Evolutionary conservation across 2,888 invertebrate species (phyloP).

Genomic region (Amphipoea lucens): DNA sequence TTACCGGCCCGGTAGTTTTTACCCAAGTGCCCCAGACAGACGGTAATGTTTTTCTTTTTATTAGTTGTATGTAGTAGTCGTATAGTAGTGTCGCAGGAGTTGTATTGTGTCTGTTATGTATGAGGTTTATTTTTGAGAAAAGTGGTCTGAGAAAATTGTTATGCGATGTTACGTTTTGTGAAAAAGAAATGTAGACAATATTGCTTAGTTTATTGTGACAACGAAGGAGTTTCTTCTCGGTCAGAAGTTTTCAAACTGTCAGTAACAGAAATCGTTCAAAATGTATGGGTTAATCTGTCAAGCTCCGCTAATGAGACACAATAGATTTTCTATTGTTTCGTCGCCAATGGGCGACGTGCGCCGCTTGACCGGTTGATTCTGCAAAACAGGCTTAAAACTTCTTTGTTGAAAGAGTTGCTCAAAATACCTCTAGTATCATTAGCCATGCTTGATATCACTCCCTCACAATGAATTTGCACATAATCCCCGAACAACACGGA

Average conservation of each 20-base stretch:
- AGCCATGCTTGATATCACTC: constrained; percentile 30
- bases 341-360: too few relatives aligned
- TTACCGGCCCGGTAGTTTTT: constrained; percentile 23
- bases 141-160: not conserved
- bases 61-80: constrained; percentile 19
- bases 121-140: constrained; percentile 6
- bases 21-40: not conserved
- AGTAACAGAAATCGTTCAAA: not conserved
- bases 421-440: not conserved
- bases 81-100: constrained; percentile 7
- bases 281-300: too few relatives aligned
- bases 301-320: too few relatives aligned
- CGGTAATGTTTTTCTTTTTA: constrained; percentile 21
- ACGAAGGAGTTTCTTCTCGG: not conserved
- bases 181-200: not conserved
- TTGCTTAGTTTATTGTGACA: not conserved
- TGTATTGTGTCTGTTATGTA: constrained; percentile 15
- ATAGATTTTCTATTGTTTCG: too few relatives aligned
- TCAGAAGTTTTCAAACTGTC: not conserved
- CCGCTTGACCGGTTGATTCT: too few relatives aligned
- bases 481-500: constrained; percentile 31
- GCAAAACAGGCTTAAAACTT: too few relatives aligned
- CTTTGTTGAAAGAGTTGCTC: not conserved
- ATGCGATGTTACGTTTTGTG: not conserved
- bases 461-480: constrained; percentile 34